A percentile compares a stretch with the other conserved stretches of the same genome.
phyloP scores from a whole-genome alignment of 2,888 invertebrate genomes.

The Yponomeuta malinellus region DNA sequence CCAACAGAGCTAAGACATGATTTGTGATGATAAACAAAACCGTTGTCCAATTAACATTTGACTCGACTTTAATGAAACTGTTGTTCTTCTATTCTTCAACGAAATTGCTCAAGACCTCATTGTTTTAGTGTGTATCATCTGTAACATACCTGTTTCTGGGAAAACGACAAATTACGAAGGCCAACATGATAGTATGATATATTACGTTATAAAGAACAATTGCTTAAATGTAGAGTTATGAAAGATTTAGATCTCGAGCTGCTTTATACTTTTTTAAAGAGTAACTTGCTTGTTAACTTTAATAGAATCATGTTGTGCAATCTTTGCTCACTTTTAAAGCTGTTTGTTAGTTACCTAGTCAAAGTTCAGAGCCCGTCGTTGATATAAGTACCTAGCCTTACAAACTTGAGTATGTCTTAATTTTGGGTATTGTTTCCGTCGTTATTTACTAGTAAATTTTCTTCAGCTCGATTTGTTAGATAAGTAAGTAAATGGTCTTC shows the following conservation, averaged over 20 bases:
- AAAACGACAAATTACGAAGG: conserved; percentile 61
- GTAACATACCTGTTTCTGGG: conserved; percentile 40
- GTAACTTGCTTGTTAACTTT: conserved; percentile 16
- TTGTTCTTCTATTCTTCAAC: not conserved
- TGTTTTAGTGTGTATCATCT: conserved; percentile 30
- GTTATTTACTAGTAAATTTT: too few relatives aligned
- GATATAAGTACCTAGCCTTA: too few relatives aligned
- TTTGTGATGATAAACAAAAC: not conserved
- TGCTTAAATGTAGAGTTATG: conserved; percentile 27
- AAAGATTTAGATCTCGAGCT: conserved; percentile 36
- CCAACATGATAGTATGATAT: conserved; percentile 44
- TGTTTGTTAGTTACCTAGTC: too few relatives aligned
- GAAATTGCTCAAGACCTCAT: conserved; percentile 31
- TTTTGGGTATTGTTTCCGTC: too few relatives aligned
- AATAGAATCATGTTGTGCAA: not conserved
- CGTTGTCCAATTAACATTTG: conserved; percentile 38
- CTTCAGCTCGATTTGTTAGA: too few relatives aligned
- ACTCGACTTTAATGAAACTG: conserved; percentile 23
- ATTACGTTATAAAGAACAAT: conserved; percentile 7
- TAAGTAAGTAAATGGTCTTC: too few relatives aligned
- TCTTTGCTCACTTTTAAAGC: not conserved
- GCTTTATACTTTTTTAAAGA: conserved; percentile 19
- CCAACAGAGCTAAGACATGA: not conserved
- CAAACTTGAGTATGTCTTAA: too few relatives aligned
- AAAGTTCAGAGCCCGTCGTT: too few relatives aligned